Conservation (phyloP, 2,113 vertebrate genomes). For the Notarius quadriscutis region DNA sequence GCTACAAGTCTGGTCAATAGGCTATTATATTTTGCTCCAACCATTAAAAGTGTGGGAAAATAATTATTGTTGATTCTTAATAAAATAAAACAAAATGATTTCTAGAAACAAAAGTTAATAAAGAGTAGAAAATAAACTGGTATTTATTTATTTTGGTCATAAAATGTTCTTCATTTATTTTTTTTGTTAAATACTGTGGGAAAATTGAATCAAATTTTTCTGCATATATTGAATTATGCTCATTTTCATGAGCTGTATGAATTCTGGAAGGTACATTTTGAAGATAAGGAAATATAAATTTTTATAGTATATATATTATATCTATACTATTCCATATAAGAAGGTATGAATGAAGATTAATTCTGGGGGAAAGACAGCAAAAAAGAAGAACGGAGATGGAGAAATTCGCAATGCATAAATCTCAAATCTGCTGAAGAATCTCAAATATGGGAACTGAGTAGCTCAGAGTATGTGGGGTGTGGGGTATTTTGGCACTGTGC, state of each 20-base stretch:
- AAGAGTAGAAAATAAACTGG: no score
- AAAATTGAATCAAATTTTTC: neutral
- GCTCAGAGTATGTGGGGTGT: conserved; percentile 23
- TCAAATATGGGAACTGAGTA: conserved; percentile 23
- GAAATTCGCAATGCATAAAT: neutral
- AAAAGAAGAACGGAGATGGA: neutral
- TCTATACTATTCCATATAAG: neutral
- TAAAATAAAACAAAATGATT: no score
- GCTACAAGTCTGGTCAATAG: no score
- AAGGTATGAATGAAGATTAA: neutral
- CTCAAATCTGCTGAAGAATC: neutral
- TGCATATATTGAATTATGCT: neutral
- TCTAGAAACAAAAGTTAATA: no score
- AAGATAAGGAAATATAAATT: neutral
- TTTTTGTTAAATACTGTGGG: no score
- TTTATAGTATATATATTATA: no score
- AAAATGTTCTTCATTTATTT: no score
- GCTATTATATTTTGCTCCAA: no score
- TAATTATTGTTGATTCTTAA: no score
- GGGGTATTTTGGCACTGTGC: conserved; percentile 37
- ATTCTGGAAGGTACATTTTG: neutral
- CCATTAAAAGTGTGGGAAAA: no score
- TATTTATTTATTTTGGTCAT: no score
- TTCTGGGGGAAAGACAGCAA: neutral
- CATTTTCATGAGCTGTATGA: neutral